These are phyloP conservation scores for Cydia strobilella DNA, from an alignment of 1,140 invertebrate genomes.

Conservation along the genomic window DNA sequence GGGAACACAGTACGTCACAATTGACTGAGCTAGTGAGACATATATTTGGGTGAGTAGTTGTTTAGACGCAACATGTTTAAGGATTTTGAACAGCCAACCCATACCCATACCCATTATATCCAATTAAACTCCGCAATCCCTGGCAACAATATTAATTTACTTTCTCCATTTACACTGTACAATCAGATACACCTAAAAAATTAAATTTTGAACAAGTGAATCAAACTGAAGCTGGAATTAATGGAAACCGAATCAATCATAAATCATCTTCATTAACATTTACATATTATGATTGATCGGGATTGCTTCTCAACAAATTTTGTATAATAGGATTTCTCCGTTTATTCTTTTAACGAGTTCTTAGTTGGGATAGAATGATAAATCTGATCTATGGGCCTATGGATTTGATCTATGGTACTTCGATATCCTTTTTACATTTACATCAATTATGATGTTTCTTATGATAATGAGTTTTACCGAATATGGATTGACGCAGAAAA, in stretches of 20 bases:
- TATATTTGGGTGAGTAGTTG: no score
- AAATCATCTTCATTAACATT: constrained; percentile 23
- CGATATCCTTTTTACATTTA: no score
- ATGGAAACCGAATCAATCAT: constrained; percentile 5
- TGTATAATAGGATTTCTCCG: not conserved
- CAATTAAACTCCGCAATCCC: constrained; percentile 4
- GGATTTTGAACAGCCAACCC: no score
- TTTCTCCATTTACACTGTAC: not conserved
- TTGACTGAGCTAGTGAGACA: no score
- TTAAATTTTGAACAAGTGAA: constrained; percentile 3
- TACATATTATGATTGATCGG: constrained; percentile 4
- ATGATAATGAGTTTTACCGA: no score
- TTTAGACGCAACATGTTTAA: no score
- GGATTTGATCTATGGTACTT: no score
- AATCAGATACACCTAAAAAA: constrained; percentile 14
- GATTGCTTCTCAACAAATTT: not conserved
- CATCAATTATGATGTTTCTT: no score
- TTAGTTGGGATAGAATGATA: no score
- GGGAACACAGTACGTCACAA: no score
- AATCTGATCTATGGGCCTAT: no score
- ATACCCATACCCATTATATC: constrained; percentile 21
- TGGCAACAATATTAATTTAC: constrained; percentile 18
- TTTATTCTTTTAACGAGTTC: not conserved
- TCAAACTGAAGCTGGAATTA: not conserved
- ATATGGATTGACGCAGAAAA: not conserved